These are phyloP conservation scores for Epicampocera succincta DNA, from an alignment of 2,888 invertebrate genomes.

Conservation along the genomic window DNA sequence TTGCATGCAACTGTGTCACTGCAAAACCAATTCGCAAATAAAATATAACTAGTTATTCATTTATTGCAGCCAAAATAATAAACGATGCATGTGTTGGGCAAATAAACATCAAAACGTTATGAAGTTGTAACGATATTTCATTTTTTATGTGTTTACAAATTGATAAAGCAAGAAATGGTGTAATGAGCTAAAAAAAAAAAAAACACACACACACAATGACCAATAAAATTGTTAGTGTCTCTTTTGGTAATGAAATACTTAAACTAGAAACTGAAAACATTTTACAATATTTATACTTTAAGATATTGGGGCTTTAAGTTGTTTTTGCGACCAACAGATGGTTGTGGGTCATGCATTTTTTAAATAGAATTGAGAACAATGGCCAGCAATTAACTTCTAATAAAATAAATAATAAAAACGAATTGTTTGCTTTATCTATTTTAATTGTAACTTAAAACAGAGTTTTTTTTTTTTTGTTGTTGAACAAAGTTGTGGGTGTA, in stretches of 20 bases:
- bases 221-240: too few species aligned
- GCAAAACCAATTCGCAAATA: too few species aligned
- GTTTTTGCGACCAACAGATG: background rate
- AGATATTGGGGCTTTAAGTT: background rate
- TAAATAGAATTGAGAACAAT: slow-evolving; percentile 13
- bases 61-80: slow-evolving; percentile 1
- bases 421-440: background rate
- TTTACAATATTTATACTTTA: too few species aligned
- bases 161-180: too few species aligned
- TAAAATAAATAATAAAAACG: background rate
- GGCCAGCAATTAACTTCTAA: too few species aligned
- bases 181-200: background rate
- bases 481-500: too few species aligned
- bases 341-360: slow-evolving; percentile 35
- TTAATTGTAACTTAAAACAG: background rate
- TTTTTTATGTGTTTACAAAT: too few species aligned
- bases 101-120: background rate
- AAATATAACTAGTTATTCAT: slow-evolving; percentile 42
- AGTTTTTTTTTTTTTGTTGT: too few species aligned
- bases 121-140: slow-evolving; percentile 21
- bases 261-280: too few species aligned
- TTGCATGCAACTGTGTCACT: slow-evolving; percentile 16
- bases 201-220: too few species aligned
- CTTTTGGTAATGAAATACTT: too few species aligned
- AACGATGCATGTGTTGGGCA: background rate